Evolutionary conservation across 2,797 vertebrate species (phyloP), one percentile per base, ranked within the genome.

Genomic region (Enteromius radiatus): DNA sequence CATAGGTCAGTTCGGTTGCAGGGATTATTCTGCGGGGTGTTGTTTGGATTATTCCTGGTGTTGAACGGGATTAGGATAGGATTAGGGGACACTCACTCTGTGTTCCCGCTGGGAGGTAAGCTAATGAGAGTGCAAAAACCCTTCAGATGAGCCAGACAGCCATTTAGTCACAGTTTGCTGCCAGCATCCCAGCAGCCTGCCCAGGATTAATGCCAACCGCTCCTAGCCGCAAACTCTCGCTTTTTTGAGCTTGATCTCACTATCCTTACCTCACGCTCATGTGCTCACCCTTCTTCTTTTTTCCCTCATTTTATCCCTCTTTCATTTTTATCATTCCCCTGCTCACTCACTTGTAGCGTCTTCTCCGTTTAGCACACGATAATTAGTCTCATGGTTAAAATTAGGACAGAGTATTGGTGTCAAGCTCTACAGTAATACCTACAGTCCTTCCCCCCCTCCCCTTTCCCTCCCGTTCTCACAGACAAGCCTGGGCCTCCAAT

Each of bases 401-500:
- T 68, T 71, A 78, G 75, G 56, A 65, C 21, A 78, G 26, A 33
- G 61, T 43, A 82, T 76, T 21, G 28, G 56, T 83, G 84, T 85
- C 71, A 79, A 83, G 61, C 70, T 61, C 47, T 43, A 69, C 12
- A 45, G 47, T 74, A 65, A 56, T 67, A 63, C 71, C 59, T 76
- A 75, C 54, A 28, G 63, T 63, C 5, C 28, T 43, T 74, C n/a
- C n/a, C n/a, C 47, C 28, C 26, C 47, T 69, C 45, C 36, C 23
- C n/a, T n/a, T n/a, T 54, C 28, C 26, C 47, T 69, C 45, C 36
- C 23, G 4, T 52, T 36, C 41, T 45, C 61, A 15, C 36, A 98
- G 97, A 97, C 26, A 96, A 95, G 85, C 96, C 97, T 0, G 95
- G 95, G 2, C 96, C 96, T 0, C 92, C 97, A 0, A 68, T 93